Base-by-base conservation (phyloP, 2,113 vertebrate species). In the Cryptotis parvus region DNA sequence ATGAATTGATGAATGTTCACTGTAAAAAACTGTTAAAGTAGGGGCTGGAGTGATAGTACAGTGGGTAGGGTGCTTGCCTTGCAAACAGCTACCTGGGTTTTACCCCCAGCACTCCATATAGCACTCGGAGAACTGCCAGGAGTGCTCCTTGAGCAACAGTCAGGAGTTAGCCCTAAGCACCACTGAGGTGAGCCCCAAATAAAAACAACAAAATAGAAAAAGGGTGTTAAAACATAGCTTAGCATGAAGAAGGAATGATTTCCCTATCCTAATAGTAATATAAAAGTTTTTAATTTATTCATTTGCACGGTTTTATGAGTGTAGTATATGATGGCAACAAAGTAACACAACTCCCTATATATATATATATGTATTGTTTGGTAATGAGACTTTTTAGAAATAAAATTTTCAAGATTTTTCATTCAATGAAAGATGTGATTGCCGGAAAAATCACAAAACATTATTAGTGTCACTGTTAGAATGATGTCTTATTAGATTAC, bases 401-500 rank as follows among this genome's bases (percentile, higher is more conserved):
- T 52, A 81, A 39, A 41, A 20, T 61, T 77, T 92, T 72, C 20
- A 70, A 69, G 94, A 91, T 0, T 12, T 82, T 81, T 91, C 29
- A 65, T 91, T 58, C 63, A 81, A 10, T 84, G 63, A 94, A 63
- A 26, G 88, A 89, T 37, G 43, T 63, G 73, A 89, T 77, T 84
- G 3, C 73, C 84, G 31, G 35, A 39, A 90, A 91, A 89, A 77
- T 75, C 58, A 87, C 43, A 92, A 85, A 79, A 79, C 63, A 63
- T 81, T 89, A 87, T 92, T 89, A 95, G 92, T 84, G 89, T 49
- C 63, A 89, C 39, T 68, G 91, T 89, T 92, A 92, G 66, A 81
- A 69, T 93, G 52, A 72, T 78, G 2, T 88, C 81, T 94, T 94
- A 95, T 81, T 93, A 93, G 69, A 93, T 96, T 92, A 95, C 55